Evolutionary conservation across 1,140 invertebrate genomes (phyloP), one percentile per base, ranked within the genome.

Genomic region (Chlorops oryzae): DNA sequence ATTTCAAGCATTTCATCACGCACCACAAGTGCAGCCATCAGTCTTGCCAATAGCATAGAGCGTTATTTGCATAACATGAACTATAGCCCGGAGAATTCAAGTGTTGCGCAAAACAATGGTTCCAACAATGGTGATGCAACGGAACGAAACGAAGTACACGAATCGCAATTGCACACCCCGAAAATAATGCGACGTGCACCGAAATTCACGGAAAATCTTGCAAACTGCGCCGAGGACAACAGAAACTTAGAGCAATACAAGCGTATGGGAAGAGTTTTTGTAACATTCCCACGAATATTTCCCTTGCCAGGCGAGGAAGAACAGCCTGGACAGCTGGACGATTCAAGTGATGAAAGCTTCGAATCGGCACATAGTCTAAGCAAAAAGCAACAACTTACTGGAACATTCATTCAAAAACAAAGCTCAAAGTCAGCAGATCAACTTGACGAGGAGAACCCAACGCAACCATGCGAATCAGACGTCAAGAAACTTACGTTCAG

Each of bases 1-100:
- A 79, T 86, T 5, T 90, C 87, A 0, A 83, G 81, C 56, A 81
- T 81, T 24, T 77, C 75, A 50, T 80, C 78, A 7, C 66, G 76
- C 51, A 73, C 73, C 27, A 70, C 72, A 32, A 78, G 75, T 50
- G 68, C 74, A 13, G 61, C 70, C 15, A 62, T 70, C 18, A 70
- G 64, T 56, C 47, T 75, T 35, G 66, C 65, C 40, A 67, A 72
- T 43, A 68, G 62, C 47, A 70, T 74, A 17, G 71, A 75, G 37
- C 58, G 61, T 17, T 72, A 70, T 50, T 52, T 65, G 42, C 64
- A 73, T 50, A 55, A 73, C 42, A 51, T 71, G 50, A 23, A 51
- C 39, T 21, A 59, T 41, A 34, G 45, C 61, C 57, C 56, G 32
- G 55, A 58, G 5, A 35, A 10, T 35, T n/a, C 22, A 2, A 44